Evolutionary conservation across 2,797 vertebrate species (phyloP).

Genomic region (Cyclopterus lumpus): DNA sequence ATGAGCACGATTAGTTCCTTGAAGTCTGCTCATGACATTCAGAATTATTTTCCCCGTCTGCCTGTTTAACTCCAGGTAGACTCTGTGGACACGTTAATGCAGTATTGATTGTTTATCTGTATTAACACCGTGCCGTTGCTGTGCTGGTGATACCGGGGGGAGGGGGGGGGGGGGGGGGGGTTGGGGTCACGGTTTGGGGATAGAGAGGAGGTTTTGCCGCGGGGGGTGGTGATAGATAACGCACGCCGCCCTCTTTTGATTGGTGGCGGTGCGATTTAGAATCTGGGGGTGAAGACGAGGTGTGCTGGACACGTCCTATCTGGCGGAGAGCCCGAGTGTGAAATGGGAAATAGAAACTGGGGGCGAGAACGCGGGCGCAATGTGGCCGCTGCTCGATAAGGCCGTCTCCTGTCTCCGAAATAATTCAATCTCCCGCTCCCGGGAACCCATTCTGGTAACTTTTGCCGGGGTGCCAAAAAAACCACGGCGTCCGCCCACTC

Average conservation of each 20-base stretch:
- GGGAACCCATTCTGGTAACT: conserved; percentile 39
- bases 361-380: conserved; percentile 66
- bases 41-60: conserved; percentile 66
- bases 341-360: conserved; percentile 78
- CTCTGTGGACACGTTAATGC: conserved; percentile 69
- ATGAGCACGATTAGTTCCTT: conserved; percentile 58
- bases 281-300: conserved; percentile 63
- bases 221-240: conserved; percentile 70
- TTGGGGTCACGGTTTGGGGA: neutral
- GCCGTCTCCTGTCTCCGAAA: conserved; percentile 58
- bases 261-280: conserved; percentile 59
- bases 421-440: conserved; percentile 68
- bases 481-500: conserved; percentile 42
- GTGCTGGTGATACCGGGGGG: conserved; percentile 34
- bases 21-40: conserved; percentile 64
- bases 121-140: conserved; percentile 63
- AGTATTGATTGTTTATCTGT: conserved; percentile 82
- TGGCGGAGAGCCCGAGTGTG: conserved; percentile 74
- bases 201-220: conserved; percentile 22
- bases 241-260: conserved; percentile 60
- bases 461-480: conserved; percentile 23
- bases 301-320: conserved; percentile 67
- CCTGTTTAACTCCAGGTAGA: conserved; percentile 66
- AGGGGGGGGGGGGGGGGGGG: neutral
- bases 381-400: conserved; percentile 75